These are phyloP conservation scores for Helostoma temminkii DNA, from an alignment of 2,797 vertebrate species.

Conservation along the genomic window DNA sequence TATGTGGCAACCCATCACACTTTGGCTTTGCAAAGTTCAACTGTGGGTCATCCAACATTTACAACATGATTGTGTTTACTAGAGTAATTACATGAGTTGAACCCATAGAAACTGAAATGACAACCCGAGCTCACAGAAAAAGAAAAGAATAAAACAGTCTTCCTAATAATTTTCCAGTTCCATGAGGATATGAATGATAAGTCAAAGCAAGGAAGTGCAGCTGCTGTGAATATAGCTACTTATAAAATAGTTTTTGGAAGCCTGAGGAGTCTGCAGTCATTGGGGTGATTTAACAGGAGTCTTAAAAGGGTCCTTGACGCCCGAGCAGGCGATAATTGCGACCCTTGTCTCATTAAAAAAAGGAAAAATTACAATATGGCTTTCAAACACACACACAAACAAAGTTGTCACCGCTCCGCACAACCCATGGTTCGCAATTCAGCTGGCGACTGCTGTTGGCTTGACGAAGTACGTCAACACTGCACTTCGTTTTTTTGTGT, in stretches of 20 bases:
- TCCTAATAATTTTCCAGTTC: conserved; percentile 55
- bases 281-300: conserved; percentile 52
- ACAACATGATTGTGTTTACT: conserved; percentile 39
- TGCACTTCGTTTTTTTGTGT: conserved; percentile 6
- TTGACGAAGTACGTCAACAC: conserved; percentile 3
- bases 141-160: conserved; percentile 42
- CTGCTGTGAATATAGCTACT: conserved; percentile 23
- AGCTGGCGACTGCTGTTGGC: conserved; percentile 27
- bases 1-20: conserved; percentile 49
- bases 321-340: conserved; percentile 56
- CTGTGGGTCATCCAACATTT: conserved; percentile 59
- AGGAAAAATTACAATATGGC: conserved; percentile 67
- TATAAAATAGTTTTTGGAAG: conserved; percentile 16
- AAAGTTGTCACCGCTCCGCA: conserved; percentile 32
- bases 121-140: conserved; percentile 9
- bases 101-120: conserved; percentile 42
- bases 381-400: conserved; percentile 57
- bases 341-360: conserved; percentile 64
- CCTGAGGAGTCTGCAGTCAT: conserved; percentile 64
- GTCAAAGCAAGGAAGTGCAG: conserved; percentile 26
- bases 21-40: conserved; percentile 70
- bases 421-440: conserved; percentile 23
- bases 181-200: conserved; percentile 37
- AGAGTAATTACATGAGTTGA: conserved; percentile 42
- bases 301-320: conserved; percentile 34